Conservation (phyloP, 2,888 invertebrate species). For the Erebia epiphron region DNA sequence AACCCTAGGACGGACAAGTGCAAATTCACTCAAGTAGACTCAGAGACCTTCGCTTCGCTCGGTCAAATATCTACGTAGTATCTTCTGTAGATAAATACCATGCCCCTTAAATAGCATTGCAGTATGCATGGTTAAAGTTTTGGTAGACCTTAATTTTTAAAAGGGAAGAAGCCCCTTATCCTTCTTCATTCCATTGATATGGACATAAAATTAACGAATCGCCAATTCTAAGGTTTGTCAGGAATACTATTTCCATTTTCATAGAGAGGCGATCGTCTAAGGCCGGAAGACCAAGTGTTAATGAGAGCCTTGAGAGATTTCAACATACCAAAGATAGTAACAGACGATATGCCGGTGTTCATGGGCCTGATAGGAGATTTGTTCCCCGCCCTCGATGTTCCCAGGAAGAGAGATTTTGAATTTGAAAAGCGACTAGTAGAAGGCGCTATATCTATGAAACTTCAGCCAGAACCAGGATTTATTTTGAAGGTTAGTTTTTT, state of each 20-base stretch:
- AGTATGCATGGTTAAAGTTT: too few species aligned
- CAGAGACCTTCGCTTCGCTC: too few species aligned
- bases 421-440: conserved; percentile 91
- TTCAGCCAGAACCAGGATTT: conserved; percentile 96
- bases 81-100: too few species aligned
- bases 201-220: too few species aligned
- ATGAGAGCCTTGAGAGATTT: conserved; percentile 97
- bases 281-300: conserved; percentile 95
- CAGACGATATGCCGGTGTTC: conserved; percentile 95
- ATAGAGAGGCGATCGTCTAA: conserved; percentile 86
- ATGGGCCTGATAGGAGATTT: conserved; percentile 97
- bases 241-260: conserved; percentile 9
- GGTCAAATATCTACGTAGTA: too few species aligned
- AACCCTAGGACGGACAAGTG: too few species aligned
- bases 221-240: too few species aligned
- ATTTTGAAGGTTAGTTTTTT: conserved; percentile 86
- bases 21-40: too few species aligned
- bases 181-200: too few species aligned
- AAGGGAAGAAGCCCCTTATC: too few species aligned
- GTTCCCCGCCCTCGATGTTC: conserved; percentile 96
- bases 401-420: conserved; percentile 91
- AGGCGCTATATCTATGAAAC: conserved; percentile 90
- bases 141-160: too few species aligned
- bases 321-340: conserved; percentile 96
- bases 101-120: too few species aligned